A percentile compares a stretch with the other conserved stretches of the same genome.
phyloP scores from a whole-genome alignment of 2,888 invertebrate species.

The Ochropleura plecta region DNA sequence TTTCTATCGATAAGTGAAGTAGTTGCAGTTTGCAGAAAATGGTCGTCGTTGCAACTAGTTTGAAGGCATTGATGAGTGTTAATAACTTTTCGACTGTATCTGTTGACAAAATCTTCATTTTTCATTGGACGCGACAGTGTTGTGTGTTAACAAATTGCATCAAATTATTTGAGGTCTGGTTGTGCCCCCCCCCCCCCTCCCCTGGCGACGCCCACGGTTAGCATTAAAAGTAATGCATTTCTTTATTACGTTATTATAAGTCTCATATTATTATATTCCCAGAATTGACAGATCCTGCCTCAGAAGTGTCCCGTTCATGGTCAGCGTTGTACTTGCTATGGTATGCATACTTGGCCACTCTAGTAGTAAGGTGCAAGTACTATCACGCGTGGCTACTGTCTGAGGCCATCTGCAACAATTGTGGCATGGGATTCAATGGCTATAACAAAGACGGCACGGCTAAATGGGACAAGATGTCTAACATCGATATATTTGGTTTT shows the following conservation, averaged over 20 bases:
- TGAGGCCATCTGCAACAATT: conserved; percentile 98
- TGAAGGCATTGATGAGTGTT: no score
- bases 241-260: neutral
- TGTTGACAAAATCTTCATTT: no score
- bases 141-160: no score
- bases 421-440: conserved; percentile 97
- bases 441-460: conserved; percentile 93
- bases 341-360: conserved; percentile 95
- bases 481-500: conserved; percentile 96
- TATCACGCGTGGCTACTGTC: conserved; percentile 99
- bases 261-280: conserved; percentile 29
- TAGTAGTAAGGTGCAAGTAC: conserved; percentile 97
- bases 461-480: conserved; percentile 98
- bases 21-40: no score
- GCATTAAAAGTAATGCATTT: neutral
- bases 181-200: no score
- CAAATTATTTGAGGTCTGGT: no score
- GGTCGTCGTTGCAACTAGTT: no score
- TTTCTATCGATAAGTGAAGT: no score
- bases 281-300: conserved; percentile 85
- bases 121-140: no score
- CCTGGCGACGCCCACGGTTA: neutral
- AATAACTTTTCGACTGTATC: no score
- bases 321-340: conserved; percentile 87
- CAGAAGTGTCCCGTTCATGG: conserved; percentile 88